Evolutionary conservation across 2,113 vertebrate species (phyloP).

Genomic region (Corynorhinus townsendii): DNA sequence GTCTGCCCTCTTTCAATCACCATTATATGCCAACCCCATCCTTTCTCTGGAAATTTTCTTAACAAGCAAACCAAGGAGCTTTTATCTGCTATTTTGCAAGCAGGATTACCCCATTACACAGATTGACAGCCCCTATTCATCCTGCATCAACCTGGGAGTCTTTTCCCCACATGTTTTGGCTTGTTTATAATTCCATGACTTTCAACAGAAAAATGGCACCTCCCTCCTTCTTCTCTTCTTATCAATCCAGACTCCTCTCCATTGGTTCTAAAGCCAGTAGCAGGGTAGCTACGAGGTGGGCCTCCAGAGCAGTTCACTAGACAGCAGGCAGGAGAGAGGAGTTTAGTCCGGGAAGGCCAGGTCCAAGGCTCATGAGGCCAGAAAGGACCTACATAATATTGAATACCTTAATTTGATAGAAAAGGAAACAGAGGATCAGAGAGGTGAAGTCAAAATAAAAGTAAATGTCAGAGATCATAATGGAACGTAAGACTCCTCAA

Average conservation of each 20-base stretch:
- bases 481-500: neutral
- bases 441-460: conserved; percentile 16
- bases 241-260: neutral
- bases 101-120: neutral
- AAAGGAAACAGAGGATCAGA: conserved; percentile 1
- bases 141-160: neutral
- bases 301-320: neutral
- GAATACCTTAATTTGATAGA: neutral
- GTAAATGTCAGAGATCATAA: neutral
- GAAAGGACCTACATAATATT: neutral
- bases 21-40: neutral
- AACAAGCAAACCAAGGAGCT: neutral
- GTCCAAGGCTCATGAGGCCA: neutral
- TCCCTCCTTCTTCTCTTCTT: neutral
- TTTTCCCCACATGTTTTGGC: neutral
- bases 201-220: neutral
- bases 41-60: neutral
- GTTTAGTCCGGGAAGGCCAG: neutral
- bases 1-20: neutral
- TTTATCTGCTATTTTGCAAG: neutral
- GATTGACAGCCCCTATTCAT: neutral
- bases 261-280: neutral
- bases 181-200: neutral
- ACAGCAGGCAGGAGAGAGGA: neutral
- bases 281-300: neutral